phyloP scores from a whole-genome alignment of 2,797 vertebrate species.

The Galagoides demidoff region DNA sequence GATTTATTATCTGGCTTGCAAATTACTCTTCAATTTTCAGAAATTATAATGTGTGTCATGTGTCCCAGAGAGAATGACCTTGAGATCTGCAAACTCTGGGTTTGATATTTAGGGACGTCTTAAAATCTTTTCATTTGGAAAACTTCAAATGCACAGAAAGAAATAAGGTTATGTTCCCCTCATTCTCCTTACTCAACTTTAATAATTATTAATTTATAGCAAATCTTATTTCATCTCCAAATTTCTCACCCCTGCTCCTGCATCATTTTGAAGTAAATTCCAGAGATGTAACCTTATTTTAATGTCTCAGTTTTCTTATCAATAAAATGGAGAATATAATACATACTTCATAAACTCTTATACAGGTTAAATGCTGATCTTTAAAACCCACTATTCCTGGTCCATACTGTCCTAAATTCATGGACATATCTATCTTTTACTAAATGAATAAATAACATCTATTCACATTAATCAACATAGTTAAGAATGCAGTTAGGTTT shows the following conservation, averaged over 20 bases:
- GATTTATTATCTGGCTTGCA: neutral
- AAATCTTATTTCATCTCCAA: neutral
- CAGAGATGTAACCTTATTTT: neutral
- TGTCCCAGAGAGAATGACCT: neutral
- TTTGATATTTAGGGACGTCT: conserved; percentile 26
- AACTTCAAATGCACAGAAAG: neutral
- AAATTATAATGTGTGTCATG: neutral
- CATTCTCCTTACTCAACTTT: neutral
- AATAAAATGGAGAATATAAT: neutral
- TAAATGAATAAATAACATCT: neutral
- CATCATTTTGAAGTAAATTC: neutral
- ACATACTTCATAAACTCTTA: neutral
- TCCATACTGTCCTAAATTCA: neutral
- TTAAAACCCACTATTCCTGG: neutral
- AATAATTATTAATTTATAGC: neutral
- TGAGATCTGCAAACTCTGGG: neutral
- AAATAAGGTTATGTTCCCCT: neutral
- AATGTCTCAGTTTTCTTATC: neutral
- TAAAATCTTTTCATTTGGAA: neutral
- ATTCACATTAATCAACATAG: neutral
- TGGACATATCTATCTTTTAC: neutral
- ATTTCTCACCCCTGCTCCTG: neutral
- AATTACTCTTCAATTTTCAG: neutral
- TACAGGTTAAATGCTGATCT: neutral
- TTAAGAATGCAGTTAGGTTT: neutral